Conservation (phyloP, 2,113 vertebrate genomes). For the Pseudorhombus dupliciocellatus region DNA sequence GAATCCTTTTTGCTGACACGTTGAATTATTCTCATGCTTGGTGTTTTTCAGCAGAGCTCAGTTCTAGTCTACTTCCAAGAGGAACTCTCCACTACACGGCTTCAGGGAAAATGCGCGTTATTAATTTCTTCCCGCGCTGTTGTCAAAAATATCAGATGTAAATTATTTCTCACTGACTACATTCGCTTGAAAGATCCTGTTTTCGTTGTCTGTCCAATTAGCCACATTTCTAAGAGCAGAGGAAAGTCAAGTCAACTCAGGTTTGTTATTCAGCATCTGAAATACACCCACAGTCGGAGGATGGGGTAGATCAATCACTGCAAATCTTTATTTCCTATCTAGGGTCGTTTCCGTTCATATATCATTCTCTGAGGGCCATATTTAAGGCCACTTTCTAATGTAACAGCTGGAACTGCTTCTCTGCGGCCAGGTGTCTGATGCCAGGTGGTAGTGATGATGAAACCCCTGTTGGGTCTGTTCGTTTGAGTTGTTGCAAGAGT, state of each 20-base stretch:
- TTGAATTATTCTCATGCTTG: constrained; percentile 21
- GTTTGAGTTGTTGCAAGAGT: neutral
- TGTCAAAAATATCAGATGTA: constrained; percentile 13
- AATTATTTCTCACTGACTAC: neutral
- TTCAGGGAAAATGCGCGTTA: constrained; percentile 4
- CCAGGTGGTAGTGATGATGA: neutral
- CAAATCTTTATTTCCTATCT: neutral
- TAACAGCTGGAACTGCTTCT: neutral
- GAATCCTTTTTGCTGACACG: constrained; percentile 19
- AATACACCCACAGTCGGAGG: no score
- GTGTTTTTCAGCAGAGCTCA: constrained; percentile 16
- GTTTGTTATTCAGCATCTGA: no score
- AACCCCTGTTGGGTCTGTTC: neutral
- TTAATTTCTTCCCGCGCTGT: constrained; percentile 17
- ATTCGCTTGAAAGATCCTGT: neutral
- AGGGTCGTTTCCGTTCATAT: neutral
- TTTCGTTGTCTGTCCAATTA: neutral
- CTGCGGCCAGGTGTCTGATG: neutral
- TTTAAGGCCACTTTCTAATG: neutral
- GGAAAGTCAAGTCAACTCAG: no score
- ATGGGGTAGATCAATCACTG: neutral
- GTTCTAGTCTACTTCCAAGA: neutral
- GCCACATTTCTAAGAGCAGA: no score
- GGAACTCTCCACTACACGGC: neutral
- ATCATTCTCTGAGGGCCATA: neutral